phyloP scores from a whole-genome alignment of 1,140 invertebrate genomes.

The Zaprionus capensis region DNA sequence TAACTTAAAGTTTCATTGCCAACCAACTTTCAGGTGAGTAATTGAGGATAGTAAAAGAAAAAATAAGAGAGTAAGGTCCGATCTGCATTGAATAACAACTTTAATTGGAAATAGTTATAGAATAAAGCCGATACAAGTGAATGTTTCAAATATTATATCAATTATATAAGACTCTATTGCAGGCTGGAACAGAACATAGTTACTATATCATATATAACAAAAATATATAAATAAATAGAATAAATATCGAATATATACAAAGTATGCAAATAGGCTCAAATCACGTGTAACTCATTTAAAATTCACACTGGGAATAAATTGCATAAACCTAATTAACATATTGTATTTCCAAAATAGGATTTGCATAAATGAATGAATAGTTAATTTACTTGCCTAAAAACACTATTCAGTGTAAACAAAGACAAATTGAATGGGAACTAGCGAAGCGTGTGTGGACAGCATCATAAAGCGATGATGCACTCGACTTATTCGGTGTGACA shows the following conservation, averaged over 20 bases:
- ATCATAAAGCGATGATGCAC: conserved; percentile 1
- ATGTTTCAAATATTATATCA: too few relatives aligned
- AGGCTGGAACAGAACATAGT: too few relatives aligned
- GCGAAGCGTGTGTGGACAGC: not conserved
- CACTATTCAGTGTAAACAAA: not conserved
- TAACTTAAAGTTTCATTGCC: not conserved
- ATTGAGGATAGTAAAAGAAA: too few relatives aligned
- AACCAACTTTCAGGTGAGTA: too few relatives aligned
- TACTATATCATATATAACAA: too few relatives aligned
- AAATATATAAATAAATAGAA: not conserved
- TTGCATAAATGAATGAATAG: not conserved
- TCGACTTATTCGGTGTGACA: not conserved
- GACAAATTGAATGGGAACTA: not conserved
- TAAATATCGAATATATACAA: not conserved
- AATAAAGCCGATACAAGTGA: too few relatives aligned
- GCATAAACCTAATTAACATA: not conserved
- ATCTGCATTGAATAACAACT: too few relatives aligned
- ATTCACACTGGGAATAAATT: not conserved
- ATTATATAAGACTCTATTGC: too few relatives aligned
- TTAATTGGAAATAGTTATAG: too few relatives aligned
- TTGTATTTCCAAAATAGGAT: not conserved
- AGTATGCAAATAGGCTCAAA: not conserved
- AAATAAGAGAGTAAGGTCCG: too few relatives aligned
- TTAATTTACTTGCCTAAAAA: not conserved
- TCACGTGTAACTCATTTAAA: not conserved